Conservation (phyloP, 2,113 vertebrate species). For the Sylvietta virens region DNA sequence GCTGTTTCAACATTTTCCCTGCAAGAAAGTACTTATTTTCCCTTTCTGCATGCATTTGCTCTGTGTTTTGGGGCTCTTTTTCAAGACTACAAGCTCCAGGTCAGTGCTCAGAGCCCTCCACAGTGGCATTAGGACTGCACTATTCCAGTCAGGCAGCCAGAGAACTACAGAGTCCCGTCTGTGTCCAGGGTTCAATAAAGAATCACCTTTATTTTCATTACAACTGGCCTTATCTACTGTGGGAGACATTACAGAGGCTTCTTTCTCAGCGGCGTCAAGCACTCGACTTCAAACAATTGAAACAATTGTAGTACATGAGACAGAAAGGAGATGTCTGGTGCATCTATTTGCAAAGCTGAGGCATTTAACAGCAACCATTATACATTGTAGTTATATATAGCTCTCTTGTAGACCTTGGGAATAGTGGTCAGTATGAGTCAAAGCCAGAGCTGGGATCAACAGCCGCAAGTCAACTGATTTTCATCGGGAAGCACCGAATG, state of each 20-base stretch:
- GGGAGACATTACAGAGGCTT: conserved; percentile 35
- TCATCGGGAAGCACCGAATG: background rate
- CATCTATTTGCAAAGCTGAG: conserved; percentile 22
- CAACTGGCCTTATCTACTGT: conserved; percentile 35
- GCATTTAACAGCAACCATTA: conserved; percentile 34
- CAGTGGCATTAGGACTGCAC: background rate
- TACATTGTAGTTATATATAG: conserved; percentile 40
- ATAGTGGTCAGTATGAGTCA: background rate
- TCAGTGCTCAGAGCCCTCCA: background rate
- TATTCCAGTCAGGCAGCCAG: background rate
- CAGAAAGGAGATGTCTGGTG: conserved; percentile 26
- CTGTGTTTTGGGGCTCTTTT: background rate
- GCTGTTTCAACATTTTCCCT: conserved; percentile 59
- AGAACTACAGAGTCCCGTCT: background rate
- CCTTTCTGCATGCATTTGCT: background rate
- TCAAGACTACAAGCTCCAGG: background rate
- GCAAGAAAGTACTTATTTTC: conserved; percentile 45
- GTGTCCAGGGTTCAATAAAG: conserved; percentile 3
- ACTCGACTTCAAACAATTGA: conserved; percentile 32
- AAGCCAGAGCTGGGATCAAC: background rate
- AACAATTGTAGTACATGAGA: conserved; percentile 19
- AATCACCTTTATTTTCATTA: conserved; percentile 42
- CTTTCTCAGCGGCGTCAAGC: conserved; percentile 42
- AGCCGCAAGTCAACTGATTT: background rate
- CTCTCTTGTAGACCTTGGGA: background rate